These are phyloP conservation scores for Choristoneura fumiferana DNA, from an alignment of 1,140 invertebrate genomes.

Conservation along the genomic window DNA sequence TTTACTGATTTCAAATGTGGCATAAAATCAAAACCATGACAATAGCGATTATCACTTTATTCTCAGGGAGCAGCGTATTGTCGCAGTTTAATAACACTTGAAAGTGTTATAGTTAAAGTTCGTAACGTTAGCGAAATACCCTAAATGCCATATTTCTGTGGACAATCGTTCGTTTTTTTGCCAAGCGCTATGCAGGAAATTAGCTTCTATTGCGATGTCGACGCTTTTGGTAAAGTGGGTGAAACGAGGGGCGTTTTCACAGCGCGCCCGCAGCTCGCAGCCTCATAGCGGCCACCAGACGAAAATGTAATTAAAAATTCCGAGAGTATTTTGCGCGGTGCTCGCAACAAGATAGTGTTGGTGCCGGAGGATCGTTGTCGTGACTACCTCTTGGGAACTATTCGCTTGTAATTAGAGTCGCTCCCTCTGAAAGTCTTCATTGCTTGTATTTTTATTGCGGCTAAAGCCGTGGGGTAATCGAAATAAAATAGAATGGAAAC, in stretches of 20 bases:
- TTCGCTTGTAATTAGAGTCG: conserved; percentile 75
- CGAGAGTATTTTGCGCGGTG: conserved; percentile 70
- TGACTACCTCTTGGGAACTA: conserved; percentile 69
- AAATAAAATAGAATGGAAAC: conserved; percentile 2
- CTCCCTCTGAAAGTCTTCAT: conserved; percentile 63
- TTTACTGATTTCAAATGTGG: too few species aligned
- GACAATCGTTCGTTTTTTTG: conserved; percentile 57
- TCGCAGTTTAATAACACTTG: conserved; percentile 35
- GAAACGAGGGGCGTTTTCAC: conserved; percentile 69
- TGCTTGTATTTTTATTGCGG: conserved; percentile 27
- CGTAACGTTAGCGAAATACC: conserved; percentile 33
- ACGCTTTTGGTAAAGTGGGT: conserved; percentile 71
- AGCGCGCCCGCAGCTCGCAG: conserved; percentile 50
- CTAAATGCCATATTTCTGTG: conserved; percentile 57
- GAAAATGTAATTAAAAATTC: conserved; percentile 79
- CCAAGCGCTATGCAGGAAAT: conserved; percentile 75
- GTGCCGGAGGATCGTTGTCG: conserved; percentile 61
- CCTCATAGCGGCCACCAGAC: conserved; percentile 69
- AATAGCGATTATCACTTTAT: too few species aligned
- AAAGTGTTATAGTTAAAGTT: conserved; percentile 19
- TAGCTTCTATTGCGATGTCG: conserved; percentile 76
- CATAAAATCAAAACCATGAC: too few species aligned
- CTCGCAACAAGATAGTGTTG: conserved; percentile 75
- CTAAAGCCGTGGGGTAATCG: conserved; percentile 2
- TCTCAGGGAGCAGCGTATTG: too few species aligned